A percentile compares a stretch with the other conserved stretches of the same genome.
These are phyloP conservation scores for Monochamus saltuarius DNA, from an alignment of 1,140 invertebrate genomes.

Conservation along the genomic window DNA sequence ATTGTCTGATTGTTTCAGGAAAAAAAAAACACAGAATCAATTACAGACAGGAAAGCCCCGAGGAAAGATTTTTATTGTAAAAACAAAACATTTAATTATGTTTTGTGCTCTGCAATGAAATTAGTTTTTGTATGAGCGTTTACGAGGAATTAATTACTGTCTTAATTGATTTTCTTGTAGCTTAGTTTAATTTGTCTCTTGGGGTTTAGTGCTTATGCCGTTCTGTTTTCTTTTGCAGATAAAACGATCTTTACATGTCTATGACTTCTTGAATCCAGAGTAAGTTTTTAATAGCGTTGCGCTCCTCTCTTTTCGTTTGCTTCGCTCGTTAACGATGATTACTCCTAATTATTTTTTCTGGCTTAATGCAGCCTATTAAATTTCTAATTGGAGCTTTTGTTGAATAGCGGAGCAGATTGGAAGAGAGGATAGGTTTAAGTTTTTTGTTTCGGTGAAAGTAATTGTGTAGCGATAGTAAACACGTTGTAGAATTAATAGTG, in stretches of 20 bases:
- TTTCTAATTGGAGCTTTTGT: conserved; percentile 1
- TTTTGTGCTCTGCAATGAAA: conserved; percentile 39
- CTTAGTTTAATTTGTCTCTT: conserved; percentile 40
- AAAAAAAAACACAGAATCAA: conserved; percentile 34
- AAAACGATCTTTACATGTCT: conserved; percentile 22
- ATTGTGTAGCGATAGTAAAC: no score
- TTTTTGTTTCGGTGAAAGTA: no score
- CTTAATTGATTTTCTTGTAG: conserved; percentile 42
- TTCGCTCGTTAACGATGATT: conserved; percentile 10
- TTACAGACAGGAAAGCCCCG: conserved; percentile 39
- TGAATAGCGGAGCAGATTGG: no score
- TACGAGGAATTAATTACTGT: conserved; percentile 40
- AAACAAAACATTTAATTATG: conserved; percentile 45
- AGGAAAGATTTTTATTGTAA: conserved; percentile 41
- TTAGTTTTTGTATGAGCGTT: conserved; percentile 38
- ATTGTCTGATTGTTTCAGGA: conserved; percentile 42
- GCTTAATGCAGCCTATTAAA: conserved; percentile 4
- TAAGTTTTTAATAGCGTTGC: conserved; percentile 11
- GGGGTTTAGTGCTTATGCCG: conserved; percentile 24
- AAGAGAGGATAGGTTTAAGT: no score
- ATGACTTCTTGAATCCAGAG: conserved; percentile 21
- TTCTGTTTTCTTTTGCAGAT: conserved; percentile 29
- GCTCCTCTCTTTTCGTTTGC: neutral
- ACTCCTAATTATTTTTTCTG: conserved; percentile 6
- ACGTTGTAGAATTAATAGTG: no score